Base-by-base conservation (phyloP, 2,888 invertebrate genomes). In the Papilio gigon region DNA sequence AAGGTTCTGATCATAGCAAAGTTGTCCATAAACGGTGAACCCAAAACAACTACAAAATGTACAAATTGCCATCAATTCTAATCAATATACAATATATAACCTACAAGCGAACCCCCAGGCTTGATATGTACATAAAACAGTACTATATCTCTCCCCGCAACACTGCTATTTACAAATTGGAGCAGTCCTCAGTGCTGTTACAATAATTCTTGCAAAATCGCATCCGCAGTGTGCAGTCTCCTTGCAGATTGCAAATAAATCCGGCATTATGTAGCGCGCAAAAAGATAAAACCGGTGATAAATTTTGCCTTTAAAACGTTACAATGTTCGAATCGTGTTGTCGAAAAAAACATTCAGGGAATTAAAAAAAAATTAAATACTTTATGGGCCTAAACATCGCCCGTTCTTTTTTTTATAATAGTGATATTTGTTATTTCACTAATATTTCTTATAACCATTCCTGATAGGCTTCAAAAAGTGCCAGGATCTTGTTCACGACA, bases 231-330 rank as follows among this genome's bases (percentile, higher is more conserved):
- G 68, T 73, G 73, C 74, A 71, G 65, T 68, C 72, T 71, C 70
- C 71, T 67, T 63, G 71, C 71, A 74, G 75, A 74, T 77, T 75
- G 74, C 72, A 67, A 75, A 76, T 76, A 77, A 76, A 77, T 77
- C 74, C 70, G 62, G 42, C 69, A 70, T 68, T 65, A 71, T 44
- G 71, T 71, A 71, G 63, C 62, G 40, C 27, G 67, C 72, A 71
- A 71, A 74, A 71, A 64, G 72, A 64, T 63, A 44, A 63, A 58
- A 64, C 22, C n/a, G 14, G 37, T 35, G 63, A 59, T 64, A 47
- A 64, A 59, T 64, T 47, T 62, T 33, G 44, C 59, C 22, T 59
- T 47, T n/a, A 47, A 33, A 40, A 14, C 64, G 25, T 50, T 37
- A 35, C 47, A 50, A 56, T 22, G 8, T 53, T 62, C 56, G 61